phyloP scores from a whole-genome alignment of 2,113 vertebrate species.

The Syrrhaptes paradoxus region DNA sequence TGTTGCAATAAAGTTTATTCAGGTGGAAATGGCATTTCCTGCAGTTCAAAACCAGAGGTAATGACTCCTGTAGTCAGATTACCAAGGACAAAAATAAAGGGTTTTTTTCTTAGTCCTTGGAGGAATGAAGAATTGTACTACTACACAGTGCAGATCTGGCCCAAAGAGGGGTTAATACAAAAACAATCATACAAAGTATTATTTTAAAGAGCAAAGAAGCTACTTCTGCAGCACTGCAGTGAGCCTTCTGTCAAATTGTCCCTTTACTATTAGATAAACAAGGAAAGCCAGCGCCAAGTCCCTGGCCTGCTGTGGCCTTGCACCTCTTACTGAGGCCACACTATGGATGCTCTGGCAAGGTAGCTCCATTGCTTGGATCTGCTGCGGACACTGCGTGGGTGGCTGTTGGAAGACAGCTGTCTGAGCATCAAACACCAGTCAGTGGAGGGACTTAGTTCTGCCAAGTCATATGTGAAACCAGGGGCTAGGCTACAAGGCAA shows the following conservation, averaged over 20 bases:
- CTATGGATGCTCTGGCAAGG: fast-evolving
- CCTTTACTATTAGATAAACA: background rate
- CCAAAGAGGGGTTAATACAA: background rate
- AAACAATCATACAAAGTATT: background rate
- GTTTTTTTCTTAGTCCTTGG: background rate
- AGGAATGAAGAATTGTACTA: background rate
- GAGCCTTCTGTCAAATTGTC: background rate
- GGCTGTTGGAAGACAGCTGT: background rate
- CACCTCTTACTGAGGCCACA: no score
- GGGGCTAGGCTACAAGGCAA: background rate
- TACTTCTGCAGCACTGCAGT: background rate
- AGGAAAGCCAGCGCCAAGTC: no score
- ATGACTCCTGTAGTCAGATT: background rate
- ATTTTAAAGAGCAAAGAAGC: background rate
- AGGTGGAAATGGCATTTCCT: constrained; percentile 12
- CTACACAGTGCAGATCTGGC: background rate
- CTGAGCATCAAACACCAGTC: background rate
- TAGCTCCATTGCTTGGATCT: background rate
- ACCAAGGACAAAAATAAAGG: background rate
- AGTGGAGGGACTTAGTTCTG: background rate
- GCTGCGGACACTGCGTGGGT: fast-evolving
- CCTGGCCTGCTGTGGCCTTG: fast-evolving
- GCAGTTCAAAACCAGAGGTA: background rate
- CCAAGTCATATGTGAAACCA: background rate
- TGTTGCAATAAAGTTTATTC: constrained; percentile 6